Evolutionary conservation across 2,113 vertebrate genomes (phyloP).

Genomic region (Podarcis muralis): DNA sequence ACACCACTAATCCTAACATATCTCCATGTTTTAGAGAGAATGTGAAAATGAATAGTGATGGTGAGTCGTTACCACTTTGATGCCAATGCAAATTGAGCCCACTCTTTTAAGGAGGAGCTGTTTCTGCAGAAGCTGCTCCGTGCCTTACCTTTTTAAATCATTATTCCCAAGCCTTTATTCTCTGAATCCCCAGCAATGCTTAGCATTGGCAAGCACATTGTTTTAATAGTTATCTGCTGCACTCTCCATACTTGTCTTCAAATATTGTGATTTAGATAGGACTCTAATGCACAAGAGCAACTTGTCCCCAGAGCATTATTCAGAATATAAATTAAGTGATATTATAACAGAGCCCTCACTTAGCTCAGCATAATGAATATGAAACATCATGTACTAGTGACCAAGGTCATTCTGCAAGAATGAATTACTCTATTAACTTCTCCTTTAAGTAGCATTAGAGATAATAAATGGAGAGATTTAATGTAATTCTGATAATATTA

Average conservation of each 20-base stretch:
- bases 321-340: conserved; percentile 97
- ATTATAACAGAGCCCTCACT: conserved; percentile 88
- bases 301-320: conserved; percentile 88
- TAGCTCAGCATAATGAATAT: conserved; percentile 93
- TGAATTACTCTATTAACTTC: conserved; percentile 96
- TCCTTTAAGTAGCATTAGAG: conserved; percentile 91
- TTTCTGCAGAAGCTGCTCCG: conserved; percentile 21
- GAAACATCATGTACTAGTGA: conserved; percentile 91
- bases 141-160: conserved; percentile 34
- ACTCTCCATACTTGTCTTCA: conserved; percentile 86
- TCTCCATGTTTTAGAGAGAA: accelerated
- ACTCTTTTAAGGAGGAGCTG: not conserved
- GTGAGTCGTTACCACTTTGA: not conserved
- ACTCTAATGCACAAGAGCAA: conserved; percentile 80
- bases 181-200: conserved; percentile 76
- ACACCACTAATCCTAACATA: not conserved
- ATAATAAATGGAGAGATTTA: conserved; percentile 89
- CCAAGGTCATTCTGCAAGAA: conserved; percentile 90
- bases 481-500: conserved; percentile 78
- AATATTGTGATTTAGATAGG: conserved; percentile 91
- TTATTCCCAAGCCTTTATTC: conserved; percentile 38
- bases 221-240: conserved; percentile 83
- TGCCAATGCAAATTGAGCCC: not conserved
- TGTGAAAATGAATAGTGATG: not conserved
- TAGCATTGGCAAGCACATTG: conserved; percentile 76